A percentile compares a stretch with the other conserved stretches of the same genome.
Evolutionary conservation across 2,888 invertebrate genomes (phyloP).

Genomic region (Drosophila parthenogenetica): DNA sequence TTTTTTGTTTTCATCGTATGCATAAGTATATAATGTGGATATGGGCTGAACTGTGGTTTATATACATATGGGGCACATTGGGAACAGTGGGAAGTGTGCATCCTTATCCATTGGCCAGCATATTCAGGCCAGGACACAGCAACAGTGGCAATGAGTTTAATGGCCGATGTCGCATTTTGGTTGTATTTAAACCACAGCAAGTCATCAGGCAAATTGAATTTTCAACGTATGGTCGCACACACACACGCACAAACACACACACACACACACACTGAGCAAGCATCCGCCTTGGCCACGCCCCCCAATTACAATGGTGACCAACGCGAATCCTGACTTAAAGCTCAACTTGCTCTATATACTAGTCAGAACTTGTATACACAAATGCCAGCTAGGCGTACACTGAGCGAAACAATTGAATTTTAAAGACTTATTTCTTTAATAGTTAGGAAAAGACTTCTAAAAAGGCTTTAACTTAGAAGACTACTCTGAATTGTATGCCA

Average conservation of each 20-base stretch:
- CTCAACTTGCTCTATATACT: conserved; percentile 52
- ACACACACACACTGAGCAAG: not conserved
- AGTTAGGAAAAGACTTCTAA: too few species aligned
- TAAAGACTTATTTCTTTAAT: too few species aligned
- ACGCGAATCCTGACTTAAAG: conserved; percentile 47
- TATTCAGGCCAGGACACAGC: conserved; percentile 9
- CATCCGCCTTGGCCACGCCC: conserved; percentile 43
- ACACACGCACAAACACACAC: conserved; percentile 20
- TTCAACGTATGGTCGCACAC: conserved; percentile 81
- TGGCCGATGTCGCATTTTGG: conserved; percentile 74
- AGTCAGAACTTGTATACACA: conserved; percentile 22
- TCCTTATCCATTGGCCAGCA: conserved; percentile 65
- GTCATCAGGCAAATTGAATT: conserved; percentile 84
- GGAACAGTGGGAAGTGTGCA: conserved; percentile 17
- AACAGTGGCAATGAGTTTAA: conserved; percentile 68
- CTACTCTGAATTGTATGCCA: too few species aligned
- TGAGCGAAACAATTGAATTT: not conserved
- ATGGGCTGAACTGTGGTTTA: conserved; percentile 45
- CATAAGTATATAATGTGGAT: conserved; percentile 73
- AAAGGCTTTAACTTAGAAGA: too few species aligned
- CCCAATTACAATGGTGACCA: conserved; percentile 50
- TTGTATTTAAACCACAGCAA: conserved; percentile 78
- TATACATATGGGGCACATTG: too few species aligned
- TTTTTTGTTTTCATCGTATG: conserved; percentile 51
- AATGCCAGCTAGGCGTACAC: conserved; percentile 19